These are phyloP conservation scores for Puffinus mauretanicus DNA, from an alignment of 2,113 vertebrate species.

Conservation along the genomic window DNA sequence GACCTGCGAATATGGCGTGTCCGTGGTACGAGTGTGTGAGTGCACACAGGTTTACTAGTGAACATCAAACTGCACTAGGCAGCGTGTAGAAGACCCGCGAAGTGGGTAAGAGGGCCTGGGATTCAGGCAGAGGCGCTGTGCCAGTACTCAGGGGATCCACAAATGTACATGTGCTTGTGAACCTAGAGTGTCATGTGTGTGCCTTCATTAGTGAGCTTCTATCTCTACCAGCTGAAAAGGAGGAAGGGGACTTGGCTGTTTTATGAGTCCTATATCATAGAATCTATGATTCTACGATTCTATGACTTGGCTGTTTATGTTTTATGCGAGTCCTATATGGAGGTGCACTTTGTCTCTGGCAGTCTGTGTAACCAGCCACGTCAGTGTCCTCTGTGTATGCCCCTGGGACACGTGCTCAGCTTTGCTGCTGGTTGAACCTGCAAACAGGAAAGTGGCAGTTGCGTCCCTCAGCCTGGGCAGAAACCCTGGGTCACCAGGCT, in stretches of 20 bases:
- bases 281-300: too few species aligned
- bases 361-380: not conserved
- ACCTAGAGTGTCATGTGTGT: not conserved
- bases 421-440: not conserved
- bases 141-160: not conserved
- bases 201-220: not conserved
- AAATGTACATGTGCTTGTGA: not conserved
- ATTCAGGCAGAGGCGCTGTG: not conserved
- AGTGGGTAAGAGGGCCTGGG: not conserved
- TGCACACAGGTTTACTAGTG: rapidly evolving
- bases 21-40: not conserved
- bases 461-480: not conserved
- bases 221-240: too few species aligned
- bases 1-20: not conserved
- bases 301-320: not conserved
- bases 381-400: too few species aligned
- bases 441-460: not conserved
- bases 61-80: not conserved
- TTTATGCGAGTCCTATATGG: not conserved
- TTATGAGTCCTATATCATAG: not conserved
- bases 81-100: rapidly evolving
- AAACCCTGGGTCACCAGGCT: not conserved
- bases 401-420: not conserved
- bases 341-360: not conserved
- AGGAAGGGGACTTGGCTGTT: not conserved